A percentile compares a stretch with the other conserved stretches of the same genome.
Evolutionary conservation across 2,113 vertebrate genomes (phyloP).

Genomic region (Axis porcinus): DNA sequence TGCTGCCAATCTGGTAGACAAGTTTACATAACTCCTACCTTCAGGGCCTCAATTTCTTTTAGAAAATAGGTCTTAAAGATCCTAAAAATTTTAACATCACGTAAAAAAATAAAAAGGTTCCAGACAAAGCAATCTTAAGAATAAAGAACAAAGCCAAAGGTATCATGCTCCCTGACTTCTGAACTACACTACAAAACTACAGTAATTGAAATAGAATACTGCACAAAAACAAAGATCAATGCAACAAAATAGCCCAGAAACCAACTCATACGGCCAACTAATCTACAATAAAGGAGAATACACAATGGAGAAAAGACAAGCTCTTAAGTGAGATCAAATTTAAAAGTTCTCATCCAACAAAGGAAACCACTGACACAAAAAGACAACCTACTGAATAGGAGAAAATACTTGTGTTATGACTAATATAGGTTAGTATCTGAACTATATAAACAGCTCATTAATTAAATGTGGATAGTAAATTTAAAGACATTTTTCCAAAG

Average conservation of each 20-base stretch:
- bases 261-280: neutral
- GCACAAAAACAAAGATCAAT: neutral
- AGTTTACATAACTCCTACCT: neutral
- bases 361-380: neutral
- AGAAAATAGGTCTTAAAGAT: neutral
- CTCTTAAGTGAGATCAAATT: neutral
- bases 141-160: neutral
- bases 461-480: neutral
- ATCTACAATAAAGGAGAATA: neutral
- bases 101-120: neutral
- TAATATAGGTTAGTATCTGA: neutral
- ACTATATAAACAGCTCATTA: neutral
- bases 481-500: neutral
- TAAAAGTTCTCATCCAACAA: neutral
- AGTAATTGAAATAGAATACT: neutral
- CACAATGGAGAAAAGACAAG: neutral
- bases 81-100: neutral
- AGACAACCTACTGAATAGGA: neutral
- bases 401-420: neutral
- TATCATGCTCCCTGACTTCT: neutral
- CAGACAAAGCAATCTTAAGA: neutral
- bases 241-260: neutral
- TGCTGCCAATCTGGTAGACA: neutral
- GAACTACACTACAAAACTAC: neutral
- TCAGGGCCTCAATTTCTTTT: neutral